phyloP scores from a whole-genome alignment of 2,888 invertebrate species.

The Spilosoma lubricipeda region DNA sequence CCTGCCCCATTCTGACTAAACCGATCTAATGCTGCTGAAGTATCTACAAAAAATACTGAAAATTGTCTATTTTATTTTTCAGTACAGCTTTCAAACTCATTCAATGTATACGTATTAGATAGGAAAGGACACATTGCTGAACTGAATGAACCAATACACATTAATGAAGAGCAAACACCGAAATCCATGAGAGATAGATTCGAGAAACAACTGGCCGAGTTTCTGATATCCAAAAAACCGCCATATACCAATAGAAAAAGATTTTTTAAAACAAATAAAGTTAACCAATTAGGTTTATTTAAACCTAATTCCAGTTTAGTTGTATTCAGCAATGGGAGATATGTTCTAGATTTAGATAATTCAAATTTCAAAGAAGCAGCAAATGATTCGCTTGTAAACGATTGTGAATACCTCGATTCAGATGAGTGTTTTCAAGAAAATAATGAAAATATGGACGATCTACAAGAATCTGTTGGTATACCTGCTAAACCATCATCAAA shows the following conservation, averaged over 20 bases:
- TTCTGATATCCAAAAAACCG: neutral
- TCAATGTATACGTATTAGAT: conserved; percentile 6
- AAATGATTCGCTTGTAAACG: neutral
- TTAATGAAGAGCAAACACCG: neutral
- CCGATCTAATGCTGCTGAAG: too few species aligned
- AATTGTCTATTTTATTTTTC: conserved; percentile 9
- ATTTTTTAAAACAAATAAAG: neutral
- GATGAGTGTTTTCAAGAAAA: neutral
- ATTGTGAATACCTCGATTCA: neutral
- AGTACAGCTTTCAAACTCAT: conserved; percentile 22
- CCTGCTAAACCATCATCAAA: neutral
- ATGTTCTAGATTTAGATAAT: conserved; percentile 21
- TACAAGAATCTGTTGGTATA: neutral
- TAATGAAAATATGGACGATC: neutral
- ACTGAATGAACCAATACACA: neutral
- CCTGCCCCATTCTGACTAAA: too few species aligned
- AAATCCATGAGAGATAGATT: neutral
- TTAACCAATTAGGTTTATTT: too few species aligned
- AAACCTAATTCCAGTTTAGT: neutral
- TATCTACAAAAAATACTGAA: neutral
- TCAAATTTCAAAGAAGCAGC: neutral
- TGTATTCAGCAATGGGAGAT: conserved; percentile 16
- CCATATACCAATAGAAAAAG: neutral
- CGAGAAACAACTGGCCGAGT: neutral
- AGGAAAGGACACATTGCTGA: conserved; percentile 1